Evolutionary conservation across 2,888 invertebrate genomes (phyloP), one percentile per base, ranked within the genome.

Genomic region (Trichopria drosophilae): DNA sequence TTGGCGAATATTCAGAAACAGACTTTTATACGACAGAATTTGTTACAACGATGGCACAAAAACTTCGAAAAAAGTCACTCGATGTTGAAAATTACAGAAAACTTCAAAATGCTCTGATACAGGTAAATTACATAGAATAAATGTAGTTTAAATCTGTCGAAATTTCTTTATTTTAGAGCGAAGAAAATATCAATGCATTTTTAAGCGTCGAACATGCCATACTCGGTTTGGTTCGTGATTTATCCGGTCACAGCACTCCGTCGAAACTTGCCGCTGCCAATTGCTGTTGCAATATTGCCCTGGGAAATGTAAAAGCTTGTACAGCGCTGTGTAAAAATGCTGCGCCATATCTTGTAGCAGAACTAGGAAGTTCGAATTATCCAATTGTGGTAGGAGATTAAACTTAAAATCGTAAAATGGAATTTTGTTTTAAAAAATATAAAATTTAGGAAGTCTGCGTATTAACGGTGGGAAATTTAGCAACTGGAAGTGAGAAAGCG

Each of bases 281-380:
- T 15, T 82, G 82, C 58, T 76, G 77, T 40, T 83, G 83, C 57
- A 83, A 83, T 65, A 65, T 83, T 41, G 76, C 82, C 0, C 68
- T 82, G 0, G 81, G 79, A 0, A 78, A 80, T 56, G 19, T 59
- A 0, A 76, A 75, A 45, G 74, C 77, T 0, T 79, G 81, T 42
- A 40, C 61, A 0, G 55, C 72, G 0, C 46, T 83, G 0, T 75
- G 78, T 0, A 81, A 79, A 63, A 74, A 76, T 1, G 74, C 77
- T 0, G 78, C 79, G 0, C 71, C 81, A 0, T 83, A 83, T 61
- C 71, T 83, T 1, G 65, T 80, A 2, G 62, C 70, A 1, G 67
- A 72, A 32, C 54, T 78, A 13, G 69, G 75, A 41, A 72, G 71
- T 32, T 62, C 69, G 32, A 78, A 71, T 43, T 59, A 62, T 57